These are phyloP conservation scores for Phylloscopus trochilus DNA, from an alignment of 2,113 vertebrate genomes.

Conservation along the genomic window DNA sequence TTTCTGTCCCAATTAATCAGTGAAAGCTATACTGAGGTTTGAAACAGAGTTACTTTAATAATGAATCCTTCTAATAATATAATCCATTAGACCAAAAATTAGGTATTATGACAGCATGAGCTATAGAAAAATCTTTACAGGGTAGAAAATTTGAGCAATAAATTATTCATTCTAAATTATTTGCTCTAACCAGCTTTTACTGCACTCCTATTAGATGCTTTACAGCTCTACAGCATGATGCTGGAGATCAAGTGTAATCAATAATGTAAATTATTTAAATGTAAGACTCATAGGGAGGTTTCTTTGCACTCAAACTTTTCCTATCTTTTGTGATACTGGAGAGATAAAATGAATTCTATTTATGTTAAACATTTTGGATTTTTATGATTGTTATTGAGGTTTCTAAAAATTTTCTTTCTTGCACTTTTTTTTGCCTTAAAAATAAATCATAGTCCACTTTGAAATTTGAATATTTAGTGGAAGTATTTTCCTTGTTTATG, in stretches of 20 bases:
- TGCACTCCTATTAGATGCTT: not conserved
- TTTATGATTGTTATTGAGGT: not conserved
- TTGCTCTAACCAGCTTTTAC: not conserved
- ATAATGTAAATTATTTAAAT: slow-evolving; percentile 6
- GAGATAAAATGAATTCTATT: not conserved
- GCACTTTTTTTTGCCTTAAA: not conserved
- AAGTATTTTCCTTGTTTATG: not conserved
- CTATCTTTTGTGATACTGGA: not conserved
- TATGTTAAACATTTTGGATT: not conserved
- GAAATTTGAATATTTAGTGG: not conserved
- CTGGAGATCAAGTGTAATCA: not conserved
- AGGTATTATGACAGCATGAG: not conserved
- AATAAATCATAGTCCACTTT: not conserved
- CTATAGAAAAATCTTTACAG: slow-evolving; percentile 11
- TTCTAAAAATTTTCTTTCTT: not conserved
- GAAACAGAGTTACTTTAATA: not conserved
- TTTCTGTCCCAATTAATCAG: not conserved
- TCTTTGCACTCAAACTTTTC: not conserved
- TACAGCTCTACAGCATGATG: not conserved
- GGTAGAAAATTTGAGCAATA: not conserved
- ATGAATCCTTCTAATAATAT: not conserved
- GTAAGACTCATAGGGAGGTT: not conserved
- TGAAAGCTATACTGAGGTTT: not conserved
- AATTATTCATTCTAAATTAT: slow-evolving; percentile 37
- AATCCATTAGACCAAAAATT: not conserved